Percentiles rank a stretch among this genome's conserved stretches.
phyloP scores from a whole-genome alignment of 2,888 invertebrate species.

The Drosophila falleni region DNA sequence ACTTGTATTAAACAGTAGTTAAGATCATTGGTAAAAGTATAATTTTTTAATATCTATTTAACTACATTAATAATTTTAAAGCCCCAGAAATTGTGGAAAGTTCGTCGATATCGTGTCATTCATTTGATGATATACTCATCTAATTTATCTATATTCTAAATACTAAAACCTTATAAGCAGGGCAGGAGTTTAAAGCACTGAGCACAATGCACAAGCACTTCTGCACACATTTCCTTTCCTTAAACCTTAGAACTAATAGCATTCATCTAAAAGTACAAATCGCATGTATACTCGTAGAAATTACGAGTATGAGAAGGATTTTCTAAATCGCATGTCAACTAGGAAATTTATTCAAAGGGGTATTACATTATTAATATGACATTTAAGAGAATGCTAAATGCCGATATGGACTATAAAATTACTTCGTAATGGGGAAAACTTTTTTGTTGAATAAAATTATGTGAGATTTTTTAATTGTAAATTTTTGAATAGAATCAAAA shows the following conservation, averaged over 20 bases:
- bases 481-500: neutral
- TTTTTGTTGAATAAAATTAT: no score
- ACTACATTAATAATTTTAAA: neutral
- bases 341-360: neutral
- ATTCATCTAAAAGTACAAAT: slow-evolving; percentile 9
- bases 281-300: slow-evolving; percentile 31
- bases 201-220: slow-evolving; percentile 57
- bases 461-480: neutral
- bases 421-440: no score
- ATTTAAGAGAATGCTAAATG: neutral
- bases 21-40: neutral
- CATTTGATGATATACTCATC: neutral
- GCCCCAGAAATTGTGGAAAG: neutral
- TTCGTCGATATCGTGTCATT: neutral
- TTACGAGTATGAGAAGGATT: neutral
- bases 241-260: neutral
- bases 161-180: neutral
- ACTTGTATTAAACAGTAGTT: neutral
- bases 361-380: neutral
- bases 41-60: neutral
- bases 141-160: neutral
- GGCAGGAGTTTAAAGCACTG: slow-evolving; percentile 39
- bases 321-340: slow-evolving; percentile 1
- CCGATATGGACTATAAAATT: neutral
- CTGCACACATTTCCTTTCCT: slow-evolving; percentile 31